Base-by-base conservation (phyloP, 2,113 vertebrate species). In the Myxocyprinus asiaticus region DNA sequence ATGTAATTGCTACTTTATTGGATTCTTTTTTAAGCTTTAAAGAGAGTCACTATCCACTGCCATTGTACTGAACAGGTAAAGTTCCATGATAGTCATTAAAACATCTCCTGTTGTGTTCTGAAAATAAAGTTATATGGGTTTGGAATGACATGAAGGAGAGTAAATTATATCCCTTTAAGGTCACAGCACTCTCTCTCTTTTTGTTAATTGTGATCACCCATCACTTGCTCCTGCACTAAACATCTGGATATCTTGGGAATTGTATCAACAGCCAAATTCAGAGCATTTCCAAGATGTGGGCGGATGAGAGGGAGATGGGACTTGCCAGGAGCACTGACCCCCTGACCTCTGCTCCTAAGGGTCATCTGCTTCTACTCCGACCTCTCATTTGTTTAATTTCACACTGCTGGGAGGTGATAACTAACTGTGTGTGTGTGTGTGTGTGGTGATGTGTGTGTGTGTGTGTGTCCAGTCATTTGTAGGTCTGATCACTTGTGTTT, bases 331-430 rank as follows among this genome's bases (percentile, higher is more conserved):
- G 10, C 58, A 7, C 44, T 63, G 72, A 74, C 59, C 72, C 22
- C 71, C 72, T 63, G 72, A 74, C 45, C 58, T 50, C 15, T 61
- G 56, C 44, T 47, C 15, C 43, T 33, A 33, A 22, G 5, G 44
- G 11, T 74, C 61, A 76, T 61, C 71, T 74, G 75, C 10, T 61
- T 50, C 47, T 14, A 33, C 2, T 11, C 10, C 65, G 82, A 76
- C 83, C 86, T 75, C 85, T 87, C 69, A 81, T 88, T 89, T 82
- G 85, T 87, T 76, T 81, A 72, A 77, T 88, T 89, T 88, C 87
- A 87, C 88, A 85, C 83, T 74, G 83, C 63, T 68, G 83, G 69
- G 62, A 14, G 5, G 12, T n/a, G 6, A 5, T 6, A 11, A 12
- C 0, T 2, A 6, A 50, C 67, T 11, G 17, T 66, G 63, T 42